phyloP scores from a whole-genome alignment of 37 sponge, comb jelly and placozoan genomes.

The Ephydatia muelleri region DNA sequence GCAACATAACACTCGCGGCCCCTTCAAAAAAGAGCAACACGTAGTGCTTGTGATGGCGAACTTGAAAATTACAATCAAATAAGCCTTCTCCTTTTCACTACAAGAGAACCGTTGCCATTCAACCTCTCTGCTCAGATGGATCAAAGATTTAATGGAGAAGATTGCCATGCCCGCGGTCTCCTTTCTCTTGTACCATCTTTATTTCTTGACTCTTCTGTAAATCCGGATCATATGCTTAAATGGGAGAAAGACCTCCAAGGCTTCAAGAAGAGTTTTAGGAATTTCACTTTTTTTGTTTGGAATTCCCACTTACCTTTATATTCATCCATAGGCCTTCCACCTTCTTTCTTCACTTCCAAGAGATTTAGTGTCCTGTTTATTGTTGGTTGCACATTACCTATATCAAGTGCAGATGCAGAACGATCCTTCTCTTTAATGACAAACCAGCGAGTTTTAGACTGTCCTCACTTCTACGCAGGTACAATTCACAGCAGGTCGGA shows the following conservation, averaged over 20 bases:
- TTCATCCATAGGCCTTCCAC: constrained; percentile 19
- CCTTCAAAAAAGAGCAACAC: no score
- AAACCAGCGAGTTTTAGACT: no score
- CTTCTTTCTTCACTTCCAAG: no score
- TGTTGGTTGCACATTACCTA: constrained; percentile 47
- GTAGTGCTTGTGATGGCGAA: no score
- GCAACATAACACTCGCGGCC: no score
- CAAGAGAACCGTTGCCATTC: constrained; percentile 35
- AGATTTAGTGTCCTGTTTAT: constrained; percentile 15
- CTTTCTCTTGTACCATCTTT: constrained; percentile 33
- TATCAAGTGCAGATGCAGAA: constrained; percentile 45
- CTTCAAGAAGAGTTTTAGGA: constrained; percentile 35
- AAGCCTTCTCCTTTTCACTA: neutral
- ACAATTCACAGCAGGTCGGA: no score
- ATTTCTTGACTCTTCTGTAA: neutral
- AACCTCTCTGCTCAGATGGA: constrained; percentile 22
- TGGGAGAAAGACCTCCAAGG: constrained; percentile 40
- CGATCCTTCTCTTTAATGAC: constrained; percentile 28
- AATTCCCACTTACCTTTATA: neutral
- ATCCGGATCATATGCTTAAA: neutral
- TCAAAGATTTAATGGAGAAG: constrained; percentile 23
- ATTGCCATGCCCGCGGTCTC: constrained; percentile 28
- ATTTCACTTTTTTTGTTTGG: neutral
- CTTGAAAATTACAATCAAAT: no score
- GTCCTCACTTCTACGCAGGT: no score